Evolutionary conservation across 2,113 vertebrate genomes (phyloP).

Genomic region (Bos javanicus): DNA sequence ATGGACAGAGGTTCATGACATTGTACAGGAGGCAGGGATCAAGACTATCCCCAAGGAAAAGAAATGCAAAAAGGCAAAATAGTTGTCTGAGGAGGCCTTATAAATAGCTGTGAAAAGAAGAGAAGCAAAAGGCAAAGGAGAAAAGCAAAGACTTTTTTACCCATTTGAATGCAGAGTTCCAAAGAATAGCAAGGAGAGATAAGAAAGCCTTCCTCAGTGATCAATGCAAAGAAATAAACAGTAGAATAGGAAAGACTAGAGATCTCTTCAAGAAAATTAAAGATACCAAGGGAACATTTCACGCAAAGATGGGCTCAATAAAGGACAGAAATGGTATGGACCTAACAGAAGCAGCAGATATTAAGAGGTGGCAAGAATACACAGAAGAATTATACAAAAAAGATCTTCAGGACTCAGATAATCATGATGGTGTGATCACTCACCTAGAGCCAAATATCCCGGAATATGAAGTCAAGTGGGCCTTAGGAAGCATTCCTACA

Average conservation of each 20-base stretch:
- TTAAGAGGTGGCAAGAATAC: neutral
- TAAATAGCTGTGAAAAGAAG: neutral
- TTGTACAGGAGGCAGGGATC: neutral
- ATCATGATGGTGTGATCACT: neutral
- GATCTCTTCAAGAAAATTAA: neutral
- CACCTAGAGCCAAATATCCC: neutral
- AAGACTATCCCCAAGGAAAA: neutral
- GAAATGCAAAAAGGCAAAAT: neutral
- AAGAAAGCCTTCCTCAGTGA: neutral
- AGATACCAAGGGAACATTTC: neutral
- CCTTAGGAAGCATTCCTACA: neutral
- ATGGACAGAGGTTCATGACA: neutral
- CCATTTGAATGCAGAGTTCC: neutral
- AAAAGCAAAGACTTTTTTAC: neutral
- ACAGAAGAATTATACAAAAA: neutral
- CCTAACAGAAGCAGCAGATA: neutral
- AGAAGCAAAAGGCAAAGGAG: neutral
- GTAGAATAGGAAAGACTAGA: neutral
- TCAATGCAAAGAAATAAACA: neutral
- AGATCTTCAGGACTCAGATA: neutral
- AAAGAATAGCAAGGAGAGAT: neutral
- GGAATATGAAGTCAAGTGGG: rapidly evolving
- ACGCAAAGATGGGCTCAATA: neutral
- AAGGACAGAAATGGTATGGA: neutral
- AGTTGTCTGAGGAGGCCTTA: neutral